phyloP scores from a whole-genome alignment of 1,140 invertebrate species.

The Lamellibrachia luymesi region DNA sequence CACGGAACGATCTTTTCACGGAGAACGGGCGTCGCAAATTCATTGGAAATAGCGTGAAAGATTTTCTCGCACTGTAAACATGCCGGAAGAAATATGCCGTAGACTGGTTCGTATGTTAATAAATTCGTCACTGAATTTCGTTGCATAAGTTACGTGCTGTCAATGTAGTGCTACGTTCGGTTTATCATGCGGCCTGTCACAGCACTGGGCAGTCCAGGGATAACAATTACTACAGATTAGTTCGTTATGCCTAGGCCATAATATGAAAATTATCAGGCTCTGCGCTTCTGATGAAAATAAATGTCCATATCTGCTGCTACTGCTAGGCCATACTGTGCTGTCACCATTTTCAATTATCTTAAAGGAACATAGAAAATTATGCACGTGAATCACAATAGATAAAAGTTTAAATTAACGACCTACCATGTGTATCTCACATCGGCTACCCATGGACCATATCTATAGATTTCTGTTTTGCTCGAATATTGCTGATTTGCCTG shows the following conservation, averaged over 20 bases:
- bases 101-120: not conserved
- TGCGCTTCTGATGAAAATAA: not conserved
- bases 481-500: not conserved
- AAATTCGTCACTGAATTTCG: not conserved
- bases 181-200: not conserved
- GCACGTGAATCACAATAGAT: not conserved
- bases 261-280: not conserved
- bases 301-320: not conserved
- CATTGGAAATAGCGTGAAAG: not conserved
- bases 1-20: not conserved
- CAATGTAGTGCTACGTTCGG: not conserved
- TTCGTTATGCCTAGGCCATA: not conserved
- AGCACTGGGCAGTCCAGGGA: not conserved
- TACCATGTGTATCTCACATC: not conserved
- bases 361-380: not conserved
- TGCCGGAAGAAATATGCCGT: not conserved
- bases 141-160: not conserved
- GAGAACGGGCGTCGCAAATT: not conserved
- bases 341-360: not conserved
- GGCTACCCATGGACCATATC: not conserved
- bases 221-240: not conserved
- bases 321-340: not conserved
- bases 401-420: not conserved
- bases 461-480: not conserved
- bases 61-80: not conserved